phyloP scores from a whole-genome alignment of 2,888 invertebrate genomes.

The Pyralis farinalis region DNA sequence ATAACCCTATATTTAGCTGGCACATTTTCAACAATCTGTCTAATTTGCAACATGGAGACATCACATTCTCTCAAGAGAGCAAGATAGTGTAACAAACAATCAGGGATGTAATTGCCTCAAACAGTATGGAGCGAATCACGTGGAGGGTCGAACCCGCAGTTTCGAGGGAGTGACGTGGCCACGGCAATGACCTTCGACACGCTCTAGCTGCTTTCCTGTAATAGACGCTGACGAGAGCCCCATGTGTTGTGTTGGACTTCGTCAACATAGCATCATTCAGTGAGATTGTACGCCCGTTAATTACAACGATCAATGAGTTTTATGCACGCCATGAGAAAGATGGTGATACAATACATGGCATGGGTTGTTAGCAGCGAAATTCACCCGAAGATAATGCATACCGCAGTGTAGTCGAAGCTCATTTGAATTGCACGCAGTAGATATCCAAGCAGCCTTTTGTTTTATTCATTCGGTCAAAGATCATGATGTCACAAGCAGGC shows the following conservation, averaged over 20 bases:
- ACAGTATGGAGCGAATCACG: slow-evolving; percentile 16
- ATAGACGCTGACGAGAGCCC: slow-evolving; percentile 17
- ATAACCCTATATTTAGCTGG: no score
- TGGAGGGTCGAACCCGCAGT: slow-evolving; percentile 24
- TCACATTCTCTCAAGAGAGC: slow-evolving; percentile 1
- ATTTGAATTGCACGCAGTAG: slow-evolving; percentile 48
- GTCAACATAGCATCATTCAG: slow-evolving; percentile 3
- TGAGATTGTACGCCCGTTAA: slow-evolving; percentile 1
- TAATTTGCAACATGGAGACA: no score
- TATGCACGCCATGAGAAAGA: slow-evolving; percentile 13
- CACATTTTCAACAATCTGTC: no score
- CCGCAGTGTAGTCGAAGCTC: slow-evolving; percentile 27
- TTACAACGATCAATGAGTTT: slow-evolving; percentile 5
- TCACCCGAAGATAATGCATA: slow-evolving; percentile 24
- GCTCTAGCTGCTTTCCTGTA: slow-evolving; percentile 24
- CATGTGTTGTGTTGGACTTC: slow-evolving; percentile 15
- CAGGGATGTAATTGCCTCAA: slow-evolving; percentile 30
- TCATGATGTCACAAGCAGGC: slow-evolving; percentile 41
- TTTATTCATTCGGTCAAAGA: slow-evolving; percentile 49
- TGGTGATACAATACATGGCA: slow-evolving; percentile 10
- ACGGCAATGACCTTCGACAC: slow-evolving; percentile 32
- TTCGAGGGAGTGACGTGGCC: slow-evolving; percentile 12
- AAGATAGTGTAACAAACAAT: slow-evolving; percentile 27
- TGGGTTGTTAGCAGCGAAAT: slow-evolving; percentile 1
- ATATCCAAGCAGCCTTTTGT: slow-evolving; percentile 39